Evolutionary conservation across 2,113 vertebrate genomes (phyloP).

Genomic region (Numida meleagris): DNA sequence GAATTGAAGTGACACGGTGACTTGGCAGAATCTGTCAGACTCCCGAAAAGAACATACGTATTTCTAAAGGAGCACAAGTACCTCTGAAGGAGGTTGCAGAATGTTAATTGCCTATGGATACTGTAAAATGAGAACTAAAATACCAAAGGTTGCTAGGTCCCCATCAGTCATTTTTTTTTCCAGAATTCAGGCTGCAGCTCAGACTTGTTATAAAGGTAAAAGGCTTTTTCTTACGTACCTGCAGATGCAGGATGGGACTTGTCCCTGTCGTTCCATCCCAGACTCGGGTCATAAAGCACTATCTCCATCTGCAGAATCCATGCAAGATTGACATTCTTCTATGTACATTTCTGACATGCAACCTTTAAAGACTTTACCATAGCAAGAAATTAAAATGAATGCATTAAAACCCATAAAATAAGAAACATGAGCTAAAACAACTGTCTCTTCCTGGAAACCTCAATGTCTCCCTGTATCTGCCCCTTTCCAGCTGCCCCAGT

Average conservation of each 20-base stretch:
- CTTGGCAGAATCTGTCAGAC: conserved; percentile 52
- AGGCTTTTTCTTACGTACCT: neutral
- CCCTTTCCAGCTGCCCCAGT: neutral
- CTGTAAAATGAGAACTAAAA: conserved; percentile 68
- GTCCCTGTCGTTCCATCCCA: conserved; percentile 1
- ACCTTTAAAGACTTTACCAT: conserved; percentile 10
- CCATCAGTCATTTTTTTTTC: conserved; percentile 49
- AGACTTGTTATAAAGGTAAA: conserved; percentile 49
- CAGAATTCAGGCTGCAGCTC: conserved; percentile 43
- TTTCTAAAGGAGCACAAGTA: conserved; percentile 52
- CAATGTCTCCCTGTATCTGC: neutral
- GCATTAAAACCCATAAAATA: neutral
- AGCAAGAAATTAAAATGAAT: neutral
- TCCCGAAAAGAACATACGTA: neutral
- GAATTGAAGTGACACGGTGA: neutral
- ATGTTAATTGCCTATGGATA: conserved; percentile 70
- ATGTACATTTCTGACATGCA: neutral
- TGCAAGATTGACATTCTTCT: neutral
- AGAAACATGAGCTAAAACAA: neutral
- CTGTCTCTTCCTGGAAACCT: neutral
- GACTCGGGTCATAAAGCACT: conserved; percentile 30
- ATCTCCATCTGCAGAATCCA: neutral
- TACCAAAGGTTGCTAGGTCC: conserved; percentile 67
- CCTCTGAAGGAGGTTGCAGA: conserved; percentile 61
- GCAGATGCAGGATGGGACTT: conserved; percentile 51